A percentile compares a stretch with the other conserved stretches of the same genome.
These are phyloP conservation scores for Paguma larvata DNA, from an alignment of 2,797 vertebrate genomes.

Conservation along the genomic window DNA sequence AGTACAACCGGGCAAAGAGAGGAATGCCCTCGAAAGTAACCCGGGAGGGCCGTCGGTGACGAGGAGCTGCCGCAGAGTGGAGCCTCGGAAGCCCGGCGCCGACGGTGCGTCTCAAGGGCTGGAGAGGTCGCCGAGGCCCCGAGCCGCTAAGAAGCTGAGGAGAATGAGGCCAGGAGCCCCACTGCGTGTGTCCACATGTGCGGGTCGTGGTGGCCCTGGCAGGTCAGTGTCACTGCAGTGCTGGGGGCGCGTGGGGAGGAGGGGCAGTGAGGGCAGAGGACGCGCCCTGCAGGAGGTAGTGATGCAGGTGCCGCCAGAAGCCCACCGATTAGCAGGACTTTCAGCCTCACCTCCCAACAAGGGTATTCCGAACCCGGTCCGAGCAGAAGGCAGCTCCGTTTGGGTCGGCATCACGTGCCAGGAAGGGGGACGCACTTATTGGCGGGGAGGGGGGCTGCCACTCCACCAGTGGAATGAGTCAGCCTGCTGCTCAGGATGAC, in stretches of 20 bases:
- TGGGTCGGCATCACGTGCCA: not conserved
- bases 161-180: not conserved
- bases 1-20: too few relatives aligned
- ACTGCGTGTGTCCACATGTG: not conserved
- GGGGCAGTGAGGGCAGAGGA: not conserved
- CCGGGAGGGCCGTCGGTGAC: not conserved
- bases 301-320: not conserved
- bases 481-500: too few relatives aligned
- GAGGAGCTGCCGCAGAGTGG: not conserved
- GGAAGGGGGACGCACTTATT: not conserved
- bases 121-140: accelerated
- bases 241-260: not conserved
- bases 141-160: not conserved
- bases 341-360: not conserved
- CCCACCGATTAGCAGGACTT: not conserved
- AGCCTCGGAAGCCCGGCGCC: not conserved
- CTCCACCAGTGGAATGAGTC: not conserved
- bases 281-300: accelerated
- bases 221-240: not conserved
- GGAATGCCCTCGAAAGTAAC: not conserved
- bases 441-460: not conserved
- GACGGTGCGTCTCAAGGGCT: not conserved
- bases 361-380: accelerated
- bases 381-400: not conserved
- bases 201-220: not conserved